A percentile compares a stretch with the other conserved stretches of the same genome.
phyloP scores from a whole-genome alignment of 2,797 vertebrate species.

The Clarias laeviceps region DNA sequence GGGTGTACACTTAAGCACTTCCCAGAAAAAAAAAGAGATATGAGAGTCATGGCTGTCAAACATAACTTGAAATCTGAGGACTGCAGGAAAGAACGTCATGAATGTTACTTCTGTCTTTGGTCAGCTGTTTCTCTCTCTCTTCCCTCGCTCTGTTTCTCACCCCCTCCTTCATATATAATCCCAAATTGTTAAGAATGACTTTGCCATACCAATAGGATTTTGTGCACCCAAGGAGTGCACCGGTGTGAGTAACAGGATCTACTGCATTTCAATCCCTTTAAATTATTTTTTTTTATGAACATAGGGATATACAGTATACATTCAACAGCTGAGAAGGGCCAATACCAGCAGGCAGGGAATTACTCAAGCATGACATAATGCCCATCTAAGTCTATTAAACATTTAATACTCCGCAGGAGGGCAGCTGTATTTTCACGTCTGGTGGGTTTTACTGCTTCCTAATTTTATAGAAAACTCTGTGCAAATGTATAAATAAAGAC shows the following conservation, averaged over 20 bases:
- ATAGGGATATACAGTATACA: constrained; percentile 64
- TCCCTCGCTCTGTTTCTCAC: constrained; percentile 19
- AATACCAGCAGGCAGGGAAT: constrained; percentile 58
- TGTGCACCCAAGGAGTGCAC: constrained; percentile 56
- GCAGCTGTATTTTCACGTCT: constrained; percentile 27
- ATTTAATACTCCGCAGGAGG: constrained; percentile 49
- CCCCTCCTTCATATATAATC: constrained; percentile 11
- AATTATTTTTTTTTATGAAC: constrained; percentile 74
- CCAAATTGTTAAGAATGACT: neutral
- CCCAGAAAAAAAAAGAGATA: constrained; percentile 1
- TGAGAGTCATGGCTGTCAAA: constrained; percentile 12
- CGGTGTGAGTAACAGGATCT: constrained; percentile 73
- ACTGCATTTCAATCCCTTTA: constrained; percentile 61
- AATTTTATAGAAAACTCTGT: neutral
- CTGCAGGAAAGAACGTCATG: neutral
- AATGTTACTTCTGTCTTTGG: constrained; percentile 26
- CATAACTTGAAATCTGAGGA: constrained; percentile 27
- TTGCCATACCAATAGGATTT: constrained; percentile 63
- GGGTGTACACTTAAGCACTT: constrained; percentile 7
- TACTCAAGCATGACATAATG: constrained; percentile 71
- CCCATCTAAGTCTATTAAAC: constrained; percentile 57
- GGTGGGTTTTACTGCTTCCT: neutral
- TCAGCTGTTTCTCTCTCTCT: constrained; percentile 36
- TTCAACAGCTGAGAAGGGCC: constrained; percentile 72
- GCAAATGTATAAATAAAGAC: neutral